A percentile compares a stretch with the other conserved stretches of the same genome.
phyloP scores from a whole-genome alignment of 2,113 vertebrate genomes.

The Equus quagga region DNA sequence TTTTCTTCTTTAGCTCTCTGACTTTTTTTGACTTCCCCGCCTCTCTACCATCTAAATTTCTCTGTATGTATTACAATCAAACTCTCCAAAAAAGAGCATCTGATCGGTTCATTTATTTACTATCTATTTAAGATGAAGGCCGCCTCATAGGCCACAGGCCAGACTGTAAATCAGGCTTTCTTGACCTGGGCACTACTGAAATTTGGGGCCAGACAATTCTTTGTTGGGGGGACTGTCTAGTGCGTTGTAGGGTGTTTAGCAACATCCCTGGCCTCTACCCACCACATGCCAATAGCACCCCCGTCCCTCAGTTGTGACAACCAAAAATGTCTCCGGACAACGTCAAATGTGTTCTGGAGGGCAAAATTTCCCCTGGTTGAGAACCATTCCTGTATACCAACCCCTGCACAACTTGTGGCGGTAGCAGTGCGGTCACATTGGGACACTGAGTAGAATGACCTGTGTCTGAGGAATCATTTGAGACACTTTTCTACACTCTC shows the following conservation, averaged over 20 bases:
- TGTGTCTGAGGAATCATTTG: background rate
- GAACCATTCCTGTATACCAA: background rate
- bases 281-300: background rate
- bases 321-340: background rate
- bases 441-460: background rate
- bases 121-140: background rate
- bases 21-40: background rate
- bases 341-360: background rate
- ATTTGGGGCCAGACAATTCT: background rate
- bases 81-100: background rate
- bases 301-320: background rate
- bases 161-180: background rate
- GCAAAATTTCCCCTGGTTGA: background rate
- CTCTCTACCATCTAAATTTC: background rate
- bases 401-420: background rate
- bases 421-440: background rate
- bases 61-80: background rate
- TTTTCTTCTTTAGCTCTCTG: constrained; percentile 30
- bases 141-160: background rate
- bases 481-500: background rate
- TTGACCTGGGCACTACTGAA: background rate
- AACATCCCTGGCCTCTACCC: background rate
- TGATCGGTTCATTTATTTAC: background rate
- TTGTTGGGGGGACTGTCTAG: background rate
- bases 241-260: background rate